Percentiles rank a stretch among this genome's conserved stretches.
Evolutionary conservation across 2,888 invertebrate species (phyloP).

Genomic region (Theretra japonica): DNA sequence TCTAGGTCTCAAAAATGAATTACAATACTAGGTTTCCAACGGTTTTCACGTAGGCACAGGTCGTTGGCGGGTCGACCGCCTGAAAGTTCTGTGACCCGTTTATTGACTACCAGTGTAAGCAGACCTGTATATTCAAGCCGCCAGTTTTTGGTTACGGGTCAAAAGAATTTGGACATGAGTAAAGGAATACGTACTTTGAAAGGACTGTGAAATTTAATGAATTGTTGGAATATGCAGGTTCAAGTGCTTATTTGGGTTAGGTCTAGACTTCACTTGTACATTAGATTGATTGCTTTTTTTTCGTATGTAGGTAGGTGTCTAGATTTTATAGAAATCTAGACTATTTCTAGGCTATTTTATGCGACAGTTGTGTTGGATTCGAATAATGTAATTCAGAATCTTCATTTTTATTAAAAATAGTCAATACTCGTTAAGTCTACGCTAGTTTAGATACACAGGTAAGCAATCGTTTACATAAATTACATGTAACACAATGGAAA

Average conservation of each 20-base stretch:
- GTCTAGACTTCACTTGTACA: no score
- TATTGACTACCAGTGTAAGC: not conserved
- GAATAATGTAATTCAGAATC: no score
- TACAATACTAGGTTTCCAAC: not conserved
- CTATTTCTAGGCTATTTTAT: no score
- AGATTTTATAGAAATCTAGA: no score
- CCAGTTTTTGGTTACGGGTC: not conserved
- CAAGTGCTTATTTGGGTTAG: not conserved
- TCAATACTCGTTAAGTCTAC: no score
- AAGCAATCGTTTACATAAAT: no score
- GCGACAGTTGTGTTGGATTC: no score
- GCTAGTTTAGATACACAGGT: no score
- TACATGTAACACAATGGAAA: no score
- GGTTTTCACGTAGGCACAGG: not conserved
- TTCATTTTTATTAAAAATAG: no score
- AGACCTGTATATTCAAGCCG: not conserved
- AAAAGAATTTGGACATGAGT: not conserved
- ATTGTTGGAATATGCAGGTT: not conserved
- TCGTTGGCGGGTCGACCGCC: slow-evolving; percentile 8
- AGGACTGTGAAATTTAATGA: not conserved
- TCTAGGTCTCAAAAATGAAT: not conserved
- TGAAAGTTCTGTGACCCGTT: slow-evolving; percentile 15
- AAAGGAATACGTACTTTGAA: not conserved
- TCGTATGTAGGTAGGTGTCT: no score
- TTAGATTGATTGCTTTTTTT: no score